phyloP scores from a whole-genome alignment of 1,140 invertebrate species.

The Drosophila ficusphila region DNA sequence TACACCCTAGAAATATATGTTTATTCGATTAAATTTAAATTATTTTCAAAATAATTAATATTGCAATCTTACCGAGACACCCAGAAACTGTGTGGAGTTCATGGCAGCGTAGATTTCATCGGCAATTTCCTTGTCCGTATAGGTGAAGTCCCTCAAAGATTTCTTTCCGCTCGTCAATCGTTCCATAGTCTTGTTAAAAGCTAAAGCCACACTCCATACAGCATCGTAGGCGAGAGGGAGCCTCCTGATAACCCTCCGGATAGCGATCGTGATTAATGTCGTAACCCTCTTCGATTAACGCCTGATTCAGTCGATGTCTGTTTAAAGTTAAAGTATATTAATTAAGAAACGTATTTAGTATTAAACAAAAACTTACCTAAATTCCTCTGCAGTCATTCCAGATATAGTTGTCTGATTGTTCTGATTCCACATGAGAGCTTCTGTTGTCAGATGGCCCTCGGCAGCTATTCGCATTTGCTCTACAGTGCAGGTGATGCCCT shows the following conservation, averaged over 20 bases:
- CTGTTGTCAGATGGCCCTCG: constrained; percentile 98
- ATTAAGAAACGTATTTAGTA: no score
- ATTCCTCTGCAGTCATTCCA: constrained; percentile 93
- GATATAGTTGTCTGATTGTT: constrained; percentile 95
- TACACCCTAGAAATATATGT: constrained; percentile 88
- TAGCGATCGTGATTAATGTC: constrained; percentile 92
- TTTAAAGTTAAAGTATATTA: background rate
- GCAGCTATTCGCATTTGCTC: constrained; percentile 97
- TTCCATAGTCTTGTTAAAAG: constrained; percentile 98
- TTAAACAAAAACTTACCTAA: constrained; percentile 86
- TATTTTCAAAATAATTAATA: background rate
- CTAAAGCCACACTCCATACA: constrained; percentile 98
- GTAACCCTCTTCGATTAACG: constrained; percentile 90
- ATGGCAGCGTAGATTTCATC: constrained; percentile 98
- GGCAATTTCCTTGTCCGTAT: constrained; percentile 96
- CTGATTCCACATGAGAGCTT: constrained; percentile 99
- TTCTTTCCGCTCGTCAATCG: constrained; percentile 90
- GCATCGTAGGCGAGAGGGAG: constrained; percentile 99
- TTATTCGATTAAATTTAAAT: no score
- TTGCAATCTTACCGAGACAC: constrained; percentile 94
- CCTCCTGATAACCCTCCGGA: constrained; percentile 98
- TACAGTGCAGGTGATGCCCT: constrained; percentile 95
- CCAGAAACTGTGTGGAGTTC: constrained; percentile 98
- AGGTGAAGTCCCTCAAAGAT: constrained; percentile 98
- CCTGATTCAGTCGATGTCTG: constrained; percentile 91